Conservation (phyloP, 1,140 invertebrate species). For the Cheumatopsyche charites region DNA sequence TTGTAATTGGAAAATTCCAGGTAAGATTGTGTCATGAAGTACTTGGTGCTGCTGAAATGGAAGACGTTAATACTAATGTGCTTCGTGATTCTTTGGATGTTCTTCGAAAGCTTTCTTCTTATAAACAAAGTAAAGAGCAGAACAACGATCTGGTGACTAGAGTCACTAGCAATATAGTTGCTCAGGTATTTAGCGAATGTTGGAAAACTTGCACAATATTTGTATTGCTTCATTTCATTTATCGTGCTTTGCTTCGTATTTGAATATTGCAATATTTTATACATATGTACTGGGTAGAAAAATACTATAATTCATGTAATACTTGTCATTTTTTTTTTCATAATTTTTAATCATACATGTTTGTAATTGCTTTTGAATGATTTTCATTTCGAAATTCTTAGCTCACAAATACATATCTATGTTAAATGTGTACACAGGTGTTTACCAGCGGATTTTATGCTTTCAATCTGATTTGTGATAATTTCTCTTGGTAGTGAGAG, state of each 20-base stretch:
- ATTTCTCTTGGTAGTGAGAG: no score
- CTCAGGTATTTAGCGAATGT: slow-evolving; percentile 28
- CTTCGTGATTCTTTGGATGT: slow-evolving; percentile 37
- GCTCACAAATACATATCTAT: no score
- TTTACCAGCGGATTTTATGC: no score
- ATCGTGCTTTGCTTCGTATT: not conserved
- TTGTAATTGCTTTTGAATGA: no score
- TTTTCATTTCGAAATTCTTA: no score
- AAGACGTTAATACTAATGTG: slow-evolving; percentile 22
- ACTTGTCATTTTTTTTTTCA: not conserved
- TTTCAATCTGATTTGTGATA: no score
- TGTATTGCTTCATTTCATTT: not conserved
- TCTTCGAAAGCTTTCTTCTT: slow-evolving; percentile 29
- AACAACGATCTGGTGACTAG: slow-evolving; percentile 38
- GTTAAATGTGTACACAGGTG: no score
- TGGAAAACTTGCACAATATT: not conserved
- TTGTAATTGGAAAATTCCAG: not conserved
- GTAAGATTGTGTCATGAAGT: slow-evolving; percentile 40
- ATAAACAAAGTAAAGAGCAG: slow-evolving; percentile 12
- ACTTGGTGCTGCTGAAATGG: slow-evolving; percentile 1
- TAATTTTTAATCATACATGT: no score
- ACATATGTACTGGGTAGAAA: not conserved
- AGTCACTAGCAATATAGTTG: slow-evolving; percentile 42
- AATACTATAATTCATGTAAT: not conserved
- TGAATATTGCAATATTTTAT: not conserved